phyloP scores from a whole-genome alignment of 2,797 vertebrate genomes.

The Acanthornis magna region DNA sequence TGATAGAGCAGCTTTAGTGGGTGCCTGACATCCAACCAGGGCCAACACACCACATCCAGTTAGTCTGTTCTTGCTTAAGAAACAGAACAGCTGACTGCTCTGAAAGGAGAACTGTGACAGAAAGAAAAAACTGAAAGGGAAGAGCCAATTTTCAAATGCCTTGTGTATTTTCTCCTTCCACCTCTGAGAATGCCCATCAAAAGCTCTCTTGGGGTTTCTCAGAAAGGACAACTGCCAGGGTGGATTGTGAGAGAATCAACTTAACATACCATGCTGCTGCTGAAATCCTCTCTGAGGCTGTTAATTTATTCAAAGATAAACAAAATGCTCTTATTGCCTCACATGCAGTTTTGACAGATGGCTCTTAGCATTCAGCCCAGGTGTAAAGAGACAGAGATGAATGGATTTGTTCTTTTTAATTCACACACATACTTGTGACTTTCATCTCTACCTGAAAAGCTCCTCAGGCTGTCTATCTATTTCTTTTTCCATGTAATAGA shows the following conservation, averaged over 20 bases:
- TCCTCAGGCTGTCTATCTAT: slow-evolving; percentile 25
- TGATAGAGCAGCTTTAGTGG: background rate
- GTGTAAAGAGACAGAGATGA: slow-evolving; percentile 73
- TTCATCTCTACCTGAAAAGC: slow-evolving; percentile 64
- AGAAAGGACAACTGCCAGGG: slow-evolving; percentile 18
- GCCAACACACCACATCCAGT: background rate
- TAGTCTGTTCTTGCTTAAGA: background rate
- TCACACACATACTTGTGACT: slow-evolving; percentile 48
- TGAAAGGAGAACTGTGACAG: slow-evolving; percentile 9
- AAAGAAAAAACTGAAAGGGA: background rate
- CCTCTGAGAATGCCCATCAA: background rate
- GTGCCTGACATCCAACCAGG: background rate
- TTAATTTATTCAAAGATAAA: slow-evolving; percentile 73
- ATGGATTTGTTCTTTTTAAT: slow-evolving; percentile 63
- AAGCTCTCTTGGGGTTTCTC: background rate
- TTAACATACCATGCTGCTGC: background rate
- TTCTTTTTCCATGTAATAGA: slow-evolving; percentile 1
- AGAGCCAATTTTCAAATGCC: background rate
- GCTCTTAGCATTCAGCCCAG: slow-evolving; percentile 56
- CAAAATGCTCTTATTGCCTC: slow-evolving; percentile 63
- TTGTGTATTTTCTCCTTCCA: background rate
- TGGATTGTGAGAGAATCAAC: background rate
- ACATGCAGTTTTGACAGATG: slow-evolving; percentile 69
- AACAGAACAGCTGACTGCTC: background rate
- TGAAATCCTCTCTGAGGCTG: slow-evolving; percentile 38